Conservation (phyloP, 2,797 vertebrate genomes). For the Heteromormyrus szaboi region DNA sequence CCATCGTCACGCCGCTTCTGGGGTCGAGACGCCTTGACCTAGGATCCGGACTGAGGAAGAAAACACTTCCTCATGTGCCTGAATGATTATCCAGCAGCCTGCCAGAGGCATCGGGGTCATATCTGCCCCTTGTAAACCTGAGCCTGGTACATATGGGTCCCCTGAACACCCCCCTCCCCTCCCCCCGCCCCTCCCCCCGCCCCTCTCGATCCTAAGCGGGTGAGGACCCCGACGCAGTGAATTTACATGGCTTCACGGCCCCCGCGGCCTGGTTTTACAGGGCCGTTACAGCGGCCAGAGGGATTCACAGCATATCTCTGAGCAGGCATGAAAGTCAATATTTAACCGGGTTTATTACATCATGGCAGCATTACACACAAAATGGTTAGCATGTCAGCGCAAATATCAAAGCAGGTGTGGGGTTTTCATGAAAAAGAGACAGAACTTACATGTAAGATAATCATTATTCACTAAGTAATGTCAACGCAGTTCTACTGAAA, state of each 20-base stretch:
- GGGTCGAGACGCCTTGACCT: constrained; percentile 6
- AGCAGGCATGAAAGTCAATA: neutral
- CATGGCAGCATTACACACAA: neutral
- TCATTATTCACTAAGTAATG: neutral
- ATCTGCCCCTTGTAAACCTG: neutral
- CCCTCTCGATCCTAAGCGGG: neutral
- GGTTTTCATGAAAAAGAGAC: neutral
- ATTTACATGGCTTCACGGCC: neutral
- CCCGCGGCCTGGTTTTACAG: neutral
- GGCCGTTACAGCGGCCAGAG: neutral
- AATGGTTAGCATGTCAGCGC: neutral
- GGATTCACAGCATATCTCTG: neutral
- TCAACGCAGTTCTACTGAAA: neutral
- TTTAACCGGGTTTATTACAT: neutral
- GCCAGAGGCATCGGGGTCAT: neutral
- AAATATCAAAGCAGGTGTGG: neutral
- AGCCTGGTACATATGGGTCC: neutral
- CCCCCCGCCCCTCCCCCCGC: neutral
- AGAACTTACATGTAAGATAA: neutral
- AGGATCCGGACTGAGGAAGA: neutral
- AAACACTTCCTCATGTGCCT: neutral
- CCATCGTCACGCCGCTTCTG: constrained; percentile 51
- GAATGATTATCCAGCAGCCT: neutral
- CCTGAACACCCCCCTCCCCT: neutral
- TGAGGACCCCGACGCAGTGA: neutral